Conservation (phyloP, 2,888 invertebrate species). For the Antheraea yamamai region DNA sequence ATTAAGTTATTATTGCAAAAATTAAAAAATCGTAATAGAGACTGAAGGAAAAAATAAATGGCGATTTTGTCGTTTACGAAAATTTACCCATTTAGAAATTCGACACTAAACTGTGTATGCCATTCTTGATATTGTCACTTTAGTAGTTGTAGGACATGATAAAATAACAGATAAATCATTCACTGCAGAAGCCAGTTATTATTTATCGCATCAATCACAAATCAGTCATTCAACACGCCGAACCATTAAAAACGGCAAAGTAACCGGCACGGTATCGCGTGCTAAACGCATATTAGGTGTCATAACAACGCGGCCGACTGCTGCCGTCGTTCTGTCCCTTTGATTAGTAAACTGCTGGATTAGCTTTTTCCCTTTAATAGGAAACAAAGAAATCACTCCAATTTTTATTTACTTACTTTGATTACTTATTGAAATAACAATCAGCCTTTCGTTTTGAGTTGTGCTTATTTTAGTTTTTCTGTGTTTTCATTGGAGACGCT, state of each 20-base stretch:
- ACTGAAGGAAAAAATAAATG: no score
- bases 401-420: neutral
- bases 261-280: conserved; percentile 64
- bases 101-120: neutral
- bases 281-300: conserved; percentile 75
- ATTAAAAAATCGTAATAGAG: no score
- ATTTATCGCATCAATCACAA: conserved; percentile 52
- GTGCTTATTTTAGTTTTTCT: neutral
- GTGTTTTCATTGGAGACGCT: neutral
- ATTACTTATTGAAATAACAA: neutral
- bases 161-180: neutral
- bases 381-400: neutral
- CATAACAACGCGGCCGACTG: conserved; percentile 64
- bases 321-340: conserved; percentile 45
- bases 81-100: neutral
- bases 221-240: conserved; percentile 47
- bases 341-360: conserved; percentile 10
- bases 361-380: neutral
- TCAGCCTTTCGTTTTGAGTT: neutral
- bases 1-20: no score
- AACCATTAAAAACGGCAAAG: conserved; percentile 57
- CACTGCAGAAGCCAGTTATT: conserved; percentile 12
- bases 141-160: neutral
- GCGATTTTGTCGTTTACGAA: no score
- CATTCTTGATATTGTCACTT: neutral